Conservation (phyloP, 92 coral and sea anemone genomes). For the Umimayanthus chanpuru region DNA sequence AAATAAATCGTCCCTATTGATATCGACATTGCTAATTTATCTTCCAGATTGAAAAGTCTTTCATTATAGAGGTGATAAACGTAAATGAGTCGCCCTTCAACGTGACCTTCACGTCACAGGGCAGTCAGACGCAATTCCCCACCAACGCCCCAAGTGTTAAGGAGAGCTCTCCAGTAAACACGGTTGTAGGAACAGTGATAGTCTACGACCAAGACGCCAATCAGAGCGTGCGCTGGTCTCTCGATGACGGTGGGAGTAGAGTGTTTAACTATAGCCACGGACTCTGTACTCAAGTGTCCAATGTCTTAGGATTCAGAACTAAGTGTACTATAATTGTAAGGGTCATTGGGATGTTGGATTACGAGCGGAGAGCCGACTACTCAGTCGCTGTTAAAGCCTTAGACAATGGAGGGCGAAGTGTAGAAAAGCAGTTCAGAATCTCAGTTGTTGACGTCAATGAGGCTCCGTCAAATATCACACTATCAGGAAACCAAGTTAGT, state of each 20-base stretch:
- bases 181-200: slow-evolving; percentile 74
- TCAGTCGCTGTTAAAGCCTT: slow-evolving; percentile 68
- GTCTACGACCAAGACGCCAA: slow-evolving; percentile 74
- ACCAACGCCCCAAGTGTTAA: slow-evolving; percentile 63
- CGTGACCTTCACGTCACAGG: slow-evolving; percentile 71
- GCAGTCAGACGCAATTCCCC: slow-evolving; percentile 75
- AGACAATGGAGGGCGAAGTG: slow-evolving; percentile 74
- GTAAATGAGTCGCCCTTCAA: slow-evolving; percentile 86
- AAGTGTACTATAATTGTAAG: slow-evolving; percentile 56
- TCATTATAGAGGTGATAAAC: slow-evolving; percentile 82
- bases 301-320: slow-evolving; percentile 64
- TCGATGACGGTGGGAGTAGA: slow-evolving; percentile 80
- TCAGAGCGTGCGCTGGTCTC: slow-evolving; percentile 63
- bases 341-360: slow-evolving; percentile 65
- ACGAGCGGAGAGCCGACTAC: slow-evolving; percentile 59
- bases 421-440: slow-evolving; percentile 55
- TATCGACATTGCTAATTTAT: neutral
- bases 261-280: slow-evolving; percentile 50
- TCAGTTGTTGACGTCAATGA: slow-evolving; percentile 70
- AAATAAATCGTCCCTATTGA: too few relatives aligned
- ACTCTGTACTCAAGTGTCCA: slow-evolving; percentile 56
- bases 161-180: slow-evolving; percentile 68
- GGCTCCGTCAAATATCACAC: slow-evolving; percentile 69
- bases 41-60: slow-evolving; percentile 74
- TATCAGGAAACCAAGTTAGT: slow-evolving; percentile 59